These are phyloP conservation scores for Neodiprion lecontei DNA, from an alignment of 1,140 invertebrate species.

Conservation along the genomic window DNA sequence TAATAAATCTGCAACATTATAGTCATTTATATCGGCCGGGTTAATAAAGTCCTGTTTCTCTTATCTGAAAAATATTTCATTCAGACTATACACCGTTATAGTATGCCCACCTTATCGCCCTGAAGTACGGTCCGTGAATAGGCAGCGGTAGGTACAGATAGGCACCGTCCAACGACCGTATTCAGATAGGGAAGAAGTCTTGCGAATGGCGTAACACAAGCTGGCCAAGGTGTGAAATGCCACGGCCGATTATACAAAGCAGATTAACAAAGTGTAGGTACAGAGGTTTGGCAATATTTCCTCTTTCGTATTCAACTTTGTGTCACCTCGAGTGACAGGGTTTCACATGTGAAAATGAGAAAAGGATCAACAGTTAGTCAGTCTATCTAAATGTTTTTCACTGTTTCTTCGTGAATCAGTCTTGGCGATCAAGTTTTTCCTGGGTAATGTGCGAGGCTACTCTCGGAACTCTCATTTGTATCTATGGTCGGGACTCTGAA, in stretches of 20 bases:
- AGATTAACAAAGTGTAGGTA: neutral
- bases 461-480: too few species aligned
- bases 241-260: neutral
- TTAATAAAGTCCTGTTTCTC: slow-evolving; percentile 33
- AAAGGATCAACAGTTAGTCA: too few species aligned
- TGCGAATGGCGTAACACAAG: neutral
- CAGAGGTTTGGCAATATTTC: too few species aligned
- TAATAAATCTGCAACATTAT: slow-evolving; percentile 34
- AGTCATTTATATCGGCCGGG: slow-evolving; percentile 35
- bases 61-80: slow-evolving; percentile 39
- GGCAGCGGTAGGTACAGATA: neutral
- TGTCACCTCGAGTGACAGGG: too few species aligned
- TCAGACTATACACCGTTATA: neutral
- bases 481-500: too few species aligned
- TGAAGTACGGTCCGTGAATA: slow-evolving; percentile 3
- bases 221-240: neutral
- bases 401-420: too few species aligned
- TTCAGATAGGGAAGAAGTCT: neutral
- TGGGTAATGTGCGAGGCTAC: too few species aligned
- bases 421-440: too few species aligned
- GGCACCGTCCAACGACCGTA: neutral
- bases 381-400: too few species aligned
- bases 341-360: too few species aligned
- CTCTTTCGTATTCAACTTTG: too few species aligned
- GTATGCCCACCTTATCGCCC: neutral